Evolutionary conservation across 2,888 invertebrate species (phyloP).

Genomic region (Phyllotreta striolata): DNA sequence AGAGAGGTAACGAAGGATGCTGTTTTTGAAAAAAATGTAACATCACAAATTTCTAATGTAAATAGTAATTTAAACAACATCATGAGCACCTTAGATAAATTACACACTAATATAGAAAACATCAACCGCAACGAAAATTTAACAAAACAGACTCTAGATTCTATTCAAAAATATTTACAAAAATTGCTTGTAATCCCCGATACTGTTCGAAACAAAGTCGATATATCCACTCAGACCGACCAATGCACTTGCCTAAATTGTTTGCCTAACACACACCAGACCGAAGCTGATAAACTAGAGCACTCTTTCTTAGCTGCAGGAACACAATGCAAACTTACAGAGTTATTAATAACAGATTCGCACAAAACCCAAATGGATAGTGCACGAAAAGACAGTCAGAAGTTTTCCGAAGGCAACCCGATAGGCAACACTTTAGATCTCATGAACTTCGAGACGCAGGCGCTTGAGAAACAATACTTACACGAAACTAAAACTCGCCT

Average conservation of each 20-base stretch:
- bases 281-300: too few relatives aligned
- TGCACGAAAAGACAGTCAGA: constrained; percentile 23
- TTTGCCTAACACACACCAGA: too few relatives aligned
- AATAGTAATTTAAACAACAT: constrained; percentile 11
- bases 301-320: too few relatives aligned
- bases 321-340: constrained; percentile 1
- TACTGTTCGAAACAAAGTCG: neutral
- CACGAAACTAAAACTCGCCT: neutral
- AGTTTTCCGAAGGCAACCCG: constrained; percentile 16
- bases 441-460: constrained; percentile 37
- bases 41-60: neutral
- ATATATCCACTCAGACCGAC: neutral
- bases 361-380: neutral
- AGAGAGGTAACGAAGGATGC: neutral
- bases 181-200: constrained; percentile 7
- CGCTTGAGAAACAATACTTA: constrained; percentile 16
- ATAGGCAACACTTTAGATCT: constrained; percentile 22
- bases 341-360: neutral
- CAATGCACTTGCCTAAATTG: neutral
- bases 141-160: constrained; percentile 9
- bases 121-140: constrained; percentile 13
- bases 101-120: constrained; percentile 13
- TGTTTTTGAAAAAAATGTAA: neutral
- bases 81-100: constrained; percentile 2
- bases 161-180: constrained; percentile 17